Percentiles rank a stretch among this genome's conserved stretches.
Evolutionary conservation across 2,797 vertebrate species (phyloP).

Genomic region (Thamnophis elegans): DNA sequence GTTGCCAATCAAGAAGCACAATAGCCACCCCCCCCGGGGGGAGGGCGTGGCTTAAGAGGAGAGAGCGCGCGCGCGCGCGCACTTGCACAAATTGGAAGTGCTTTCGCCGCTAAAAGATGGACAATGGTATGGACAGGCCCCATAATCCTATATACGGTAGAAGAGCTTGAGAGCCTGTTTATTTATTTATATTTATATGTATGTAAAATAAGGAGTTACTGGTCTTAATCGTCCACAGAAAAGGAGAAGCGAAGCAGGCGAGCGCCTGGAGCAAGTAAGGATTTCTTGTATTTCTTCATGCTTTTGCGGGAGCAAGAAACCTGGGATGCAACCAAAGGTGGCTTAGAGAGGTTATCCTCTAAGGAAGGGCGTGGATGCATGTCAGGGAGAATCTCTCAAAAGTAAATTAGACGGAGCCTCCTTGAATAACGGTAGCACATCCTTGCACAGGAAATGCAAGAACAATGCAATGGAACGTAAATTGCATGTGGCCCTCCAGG

Average conservation of each 20-base stretch:
- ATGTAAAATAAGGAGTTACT: background rate
- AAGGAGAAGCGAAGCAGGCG: background rate
- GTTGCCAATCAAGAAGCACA: background rate
- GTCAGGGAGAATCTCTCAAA: background rate
- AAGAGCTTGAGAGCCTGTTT: background rate
- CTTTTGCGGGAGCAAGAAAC: background rate
- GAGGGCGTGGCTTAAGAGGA: background rate
- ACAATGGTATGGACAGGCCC: background rate
- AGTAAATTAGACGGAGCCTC: background rate
- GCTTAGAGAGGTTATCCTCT: background rate
- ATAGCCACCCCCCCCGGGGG: background rate
- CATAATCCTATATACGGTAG: too few relatives aligned
- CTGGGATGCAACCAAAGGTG: background rate
- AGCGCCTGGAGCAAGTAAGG: background rate
- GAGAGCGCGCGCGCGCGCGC: background rate
- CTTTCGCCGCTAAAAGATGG: background rate
- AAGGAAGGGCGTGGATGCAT: background rate
- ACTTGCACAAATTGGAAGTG: rapidly evolving
- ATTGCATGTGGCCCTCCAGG: background rate
- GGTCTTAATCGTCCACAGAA: background rate
- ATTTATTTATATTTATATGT: background rate
- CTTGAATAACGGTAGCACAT: background rate
- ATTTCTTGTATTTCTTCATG: background rate
- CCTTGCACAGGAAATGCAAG: background rate
- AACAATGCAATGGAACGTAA: background rate